These are phyloP conservation scores for Netelia inedita DNA, from an alignment of 2,888 invertebrate genomes.

Conservation along the genomic window DNA sequence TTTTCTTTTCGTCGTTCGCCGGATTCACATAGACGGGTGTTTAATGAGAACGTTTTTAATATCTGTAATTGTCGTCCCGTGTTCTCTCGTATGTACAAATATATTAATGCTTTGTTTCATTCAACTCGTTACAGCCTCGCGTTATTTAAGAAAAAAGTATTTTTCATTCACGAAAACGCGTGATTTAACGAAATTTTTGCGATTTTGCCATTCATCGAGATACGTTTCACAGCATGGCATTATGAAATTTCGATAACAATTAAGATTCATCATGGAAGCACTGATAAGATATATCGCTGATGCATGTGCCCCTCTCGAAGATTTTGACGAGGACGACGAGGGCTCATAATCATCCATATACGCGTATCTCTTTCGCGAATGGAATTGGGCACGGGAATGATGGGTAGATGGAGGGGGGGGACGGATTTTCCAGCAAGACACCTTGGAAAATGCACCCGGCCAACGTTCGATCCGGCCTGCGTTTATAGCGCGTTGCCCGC, in stretches of 20 bases:
- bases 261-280: slow-evolving; percentile 21
- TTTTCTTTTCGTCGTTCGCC: background rate
- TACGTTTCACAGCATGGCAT: background rate
- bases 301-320: background rate
- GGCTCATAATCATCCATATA: background rate
- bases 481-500: slow-evolving; percentile 33
- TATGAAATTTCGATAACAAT: background rate
- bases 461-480: slow-evolving; percentile 57
- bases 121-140: background rate
- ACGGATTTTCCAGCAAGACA: slow-evolving; percentile 22
- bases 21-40: background rate
- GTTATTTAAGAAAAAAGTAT: slow-evolving; percentile 14
- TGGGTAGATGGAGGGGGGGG: background rate
- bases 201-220: background rate
- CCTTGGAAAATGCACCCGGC: slow-evolving; percentile 48
- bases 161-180: background rate
- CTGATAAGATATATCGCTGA: background rate
- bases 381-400: background rate
- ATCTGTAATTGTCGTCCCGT: too few relatives aligned
- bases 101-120: too few relatives aligned
- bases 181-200: background rate
- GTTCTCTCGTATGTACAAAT: too few relatives aligned
- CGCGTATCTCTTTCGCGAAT: background rate
- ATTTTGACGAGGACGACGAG: background rate
- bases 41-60: background rate